phyloP scores from a whole-genome alignment of 2,888 invertebrate genomes.

The Agonum fuliginosum region DNA sequence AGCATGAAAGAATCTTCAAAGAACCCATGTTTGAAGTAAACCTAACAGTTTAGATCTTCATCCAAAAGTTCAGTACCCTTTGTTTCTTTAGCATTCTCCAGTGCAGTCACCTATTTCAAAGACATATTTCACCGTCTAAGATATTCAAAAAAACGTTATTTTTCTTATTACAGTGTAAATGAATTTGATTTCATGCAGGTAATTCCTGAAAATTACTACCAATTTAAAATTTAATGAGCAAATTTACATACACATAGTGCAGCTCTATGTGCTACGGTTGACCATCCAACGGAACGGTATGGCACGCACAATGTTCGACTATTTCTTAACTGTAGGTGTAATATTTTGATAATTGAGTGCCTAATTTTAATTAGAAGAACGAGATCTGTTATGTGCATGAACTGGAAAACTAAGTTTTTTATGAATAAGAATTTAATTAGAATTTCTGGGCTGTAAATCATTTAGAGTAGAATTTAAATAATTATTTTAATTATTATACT shows the following conservation, averaged over 20 bases:
- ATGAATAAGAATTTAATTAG: background rate
- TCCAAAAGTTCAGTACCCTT: no score
- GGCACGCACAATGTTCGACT: background rate
- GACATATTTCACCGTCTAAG: background rate
- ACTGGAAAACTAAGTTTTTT: background rate
- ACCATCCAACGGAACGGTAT: background rate
- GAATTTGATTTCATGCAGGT: slow-evolving; percentile 41
- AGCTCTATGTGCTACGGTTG: background rate
- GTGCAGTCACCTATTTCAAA: no score
- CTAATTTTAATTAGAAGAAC: slow-evolving; percentile 25
- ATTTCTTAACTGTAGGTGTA: slow-evolving; percentile 2
- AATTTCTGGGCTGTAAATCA: no score
- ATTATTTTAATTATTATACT: no score
- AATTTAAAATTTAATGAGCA: slow-evolving; percentile 45
- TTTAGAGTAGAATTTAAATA: no score
- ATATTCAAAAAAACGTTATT: slow-evolving; percentile 8
- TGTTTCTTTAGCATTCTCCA: no score
- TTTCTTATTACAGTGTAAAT: slow-evolving; percentile 5
- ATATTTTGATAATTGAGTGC: slow-evolving; percentile 34
- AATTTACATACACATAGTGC: slow-evolving; percentile 50
- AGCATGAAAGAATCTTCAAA: no score
- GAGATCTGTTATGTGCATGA: background rate
- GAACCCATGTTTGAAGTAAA: no score
- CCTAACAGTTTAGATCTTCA: no score
- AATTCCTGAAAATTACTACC: slow-evolving; percentile 18